Percentiles rank a stretch among this genome's conserved stretches.
phyloP scores from a whole-genome alignment of 30 jellyfish, hydroid and myxozoan genomes.

The Nemopilema nomurai region DNA sequence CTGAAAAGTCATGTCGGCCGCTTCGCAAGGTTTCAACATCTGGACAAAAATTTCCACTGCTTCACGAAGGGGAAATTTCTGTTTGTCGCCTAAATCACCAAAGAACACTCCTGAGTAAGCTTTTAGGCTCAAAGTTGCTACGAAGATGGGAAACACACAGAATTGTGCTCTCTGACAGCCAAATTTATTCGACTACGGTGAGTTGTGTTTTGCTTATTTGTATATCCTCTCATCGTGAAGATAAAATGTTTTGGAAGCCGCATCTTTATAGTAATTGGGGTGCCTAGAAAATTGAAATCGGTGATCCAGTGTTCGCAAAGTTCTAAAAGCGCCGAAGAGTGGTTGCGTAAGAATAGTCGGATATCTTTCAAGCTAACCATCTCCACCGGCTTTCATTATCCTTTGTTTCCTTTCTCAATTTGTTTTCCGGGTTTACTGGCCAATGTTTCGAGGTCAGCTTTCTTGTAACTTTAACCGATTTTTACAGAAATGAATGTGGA shows the following conservation, averaged over 20 bases:
- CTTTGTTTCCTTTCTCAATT: neutral
- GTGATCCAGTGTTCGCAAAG: neutral
- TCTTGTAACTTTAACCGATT: neutral
- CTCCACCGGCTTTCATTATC: neutral
- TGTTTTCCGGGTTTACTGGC: neutral
- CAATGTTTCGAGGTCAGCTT: neutral
- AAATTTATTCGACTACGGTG: constrained; percentile 69
- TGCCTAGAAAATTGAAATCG: no score
- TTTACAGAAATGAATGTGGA: neutral
- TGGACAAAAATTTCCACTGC: constrained; percentile 62
- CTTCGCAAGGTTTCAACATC: constrained; percentile 16
- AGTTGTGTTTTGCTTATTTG: constrained; percentile 17
- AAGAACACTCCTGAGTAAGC: constrained; percentile 56
- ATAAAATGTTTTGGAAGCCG: no score
- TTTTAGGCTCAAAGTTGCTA: constrained; percentile 65
- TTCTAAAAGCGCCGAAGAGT: neutral
- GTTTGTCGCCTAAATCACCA: constrained; percentile 74
- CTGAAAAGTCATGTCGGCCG: constrained; percentile 28
- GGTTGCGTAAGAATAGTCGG: neutral
- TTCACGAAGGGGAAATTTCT: constrained; percentile 74
- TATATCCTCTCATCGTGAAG: neutral
- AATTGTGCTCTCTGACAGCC: constrained; percentile 64
- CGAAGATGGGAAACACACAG: constrained; percentile 85
- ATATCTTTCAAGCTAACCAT: neutral
- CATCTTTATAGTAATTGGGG: no score